These are phyloP conservation scores for Melipona beecheii DNA, from an alignment of 2,888 invertebrate genomes.

Conservation along the genomic window DNA sequence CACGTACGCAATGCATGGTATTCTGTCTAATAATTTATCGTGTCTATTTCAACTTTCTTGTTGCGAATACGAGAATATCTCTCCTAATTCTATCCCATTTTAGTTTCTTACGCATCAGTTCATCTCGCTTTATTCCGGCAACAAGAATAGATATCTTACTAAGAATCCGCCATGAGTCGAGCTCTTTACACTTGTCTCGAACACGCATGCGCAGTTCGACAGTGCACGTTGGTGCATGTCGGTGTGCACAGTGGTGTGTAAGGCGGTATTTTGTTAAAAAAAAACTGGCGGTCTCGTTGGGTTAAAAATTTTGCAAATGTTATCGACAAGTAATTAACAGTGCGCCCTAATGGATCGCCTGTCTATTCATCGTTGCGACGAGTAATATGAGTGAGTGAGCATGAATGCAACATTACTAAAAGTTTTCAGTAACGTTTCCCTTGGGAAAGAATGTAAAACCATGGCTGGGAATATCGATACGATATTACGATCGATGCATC, in stretches of 20 bases:
- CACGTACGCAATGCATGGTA: not conserved
- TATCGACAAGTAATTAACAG: constrained; percentile 33
- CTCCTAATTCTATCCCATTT: constrained; percentile 49
- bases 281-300: constrained; percentile 66
- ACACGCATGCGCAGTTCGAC: constrained; percentile 56
- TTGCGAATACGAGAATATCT: constrained; percentile 52
- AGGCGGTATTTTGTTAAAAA: constrained; percentile 67
- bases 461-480: constrained; percentile 43
- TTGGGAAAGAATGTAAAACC: constrained; percentile 52
- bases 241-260: constrained; percentile 65
- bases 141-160: constrained; percentile 55
- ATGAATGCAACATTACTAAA: constrained; percentile 43
- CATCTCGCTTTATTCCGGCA: constrained; percentile 41
- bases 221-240: constrained; percentile 63
- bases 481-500: constrained; percentile 36
- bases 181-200: constrained; percentile 44
- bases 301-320: constrained; percentile 61
- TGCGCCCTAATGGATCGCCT: constrained; percentile 35
- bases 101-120: constrained; percentile 33
- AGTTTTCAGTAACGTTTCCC: constrained; percentile 63
- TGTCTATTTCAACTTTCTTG: constrained; percentile 30
- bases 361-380: constrained; percentile 21
- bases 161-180: constrained; percentile 62
- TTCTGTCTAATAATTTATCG: constrained; percentile 49
- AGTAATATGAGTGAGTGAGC: constrained; percentile 58